phyloP scores from a whole-genome alignment of 1,140 invertebrate genomes.

The Heterodera schachtii region DNA sequence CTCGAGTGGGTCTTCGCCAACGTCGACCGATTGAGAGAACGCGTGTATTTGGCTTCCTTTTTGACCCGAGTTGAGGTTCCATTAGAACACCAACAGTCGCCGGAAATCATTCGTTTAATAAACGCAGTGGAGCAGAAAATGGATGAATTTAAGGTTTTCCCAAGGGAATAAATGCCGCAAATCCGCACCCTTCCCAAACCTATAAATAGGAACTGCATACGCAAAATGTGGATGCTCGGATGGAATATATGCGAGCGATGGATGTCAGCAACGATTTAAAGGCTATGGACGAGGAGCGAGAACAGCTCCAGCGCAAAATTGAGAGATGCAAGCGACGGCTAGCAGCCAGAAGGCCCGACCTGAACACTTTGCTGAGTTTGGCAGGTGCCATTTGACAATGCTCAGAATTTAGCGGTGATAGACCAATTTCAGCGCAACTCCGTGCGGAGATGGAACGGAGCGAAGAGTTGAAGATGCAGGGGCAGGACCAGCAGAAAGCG shows the following conservation, averaged over 20 bases:
- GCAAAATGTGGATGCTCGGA: constrained; percentile 47
- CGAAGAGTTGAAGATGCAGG: constrained; percentile 46
- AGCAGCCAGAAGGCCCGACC: constrained; percentile 35
- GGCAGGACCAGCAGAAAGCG: constrained; percentile 50
- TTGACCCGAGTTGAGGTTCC: constrained; percentile 54
- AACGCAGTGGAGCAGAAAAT: constrained; percentile 49
- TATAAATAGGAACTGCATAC: constrained; percentile 39
- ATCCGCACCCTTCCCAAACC: background rate
- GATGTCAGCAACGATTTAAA: constrained; percentile 51
- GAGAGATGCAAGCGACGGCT: constrained; percentile 44
- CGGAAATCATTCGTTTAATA: constrained; percentile 40
- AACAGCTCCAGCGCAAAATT: constrained; percentile 50
- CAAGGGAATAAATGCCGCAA: background rate
- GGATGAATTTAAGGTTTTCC: constrained; percentile 56
- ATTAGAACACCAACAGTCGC: constrained; percentile 40
- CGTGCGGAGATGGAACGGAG: constrained; percentile 42
- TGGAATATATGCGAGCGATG: constrained; percentile 45
- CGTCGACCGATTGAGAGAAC: constrained; percentile 52
- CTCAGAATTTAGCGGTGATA: background rate
- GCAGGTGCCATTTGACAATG: background rate
- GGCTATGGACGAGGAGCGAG: constrained; percentile 55
- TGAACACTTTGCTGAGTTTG: constrained; percentile 34
- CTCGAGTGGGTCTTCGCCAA: constrained; percentile 59
- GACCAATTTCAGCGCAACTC: constrained; percentile 28
- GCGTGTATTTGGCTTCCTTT: constrained; percentile 49